Conservation (phyloP, 2,797 vertebrate genomes). For the Malurus leucopterus region DNA sequence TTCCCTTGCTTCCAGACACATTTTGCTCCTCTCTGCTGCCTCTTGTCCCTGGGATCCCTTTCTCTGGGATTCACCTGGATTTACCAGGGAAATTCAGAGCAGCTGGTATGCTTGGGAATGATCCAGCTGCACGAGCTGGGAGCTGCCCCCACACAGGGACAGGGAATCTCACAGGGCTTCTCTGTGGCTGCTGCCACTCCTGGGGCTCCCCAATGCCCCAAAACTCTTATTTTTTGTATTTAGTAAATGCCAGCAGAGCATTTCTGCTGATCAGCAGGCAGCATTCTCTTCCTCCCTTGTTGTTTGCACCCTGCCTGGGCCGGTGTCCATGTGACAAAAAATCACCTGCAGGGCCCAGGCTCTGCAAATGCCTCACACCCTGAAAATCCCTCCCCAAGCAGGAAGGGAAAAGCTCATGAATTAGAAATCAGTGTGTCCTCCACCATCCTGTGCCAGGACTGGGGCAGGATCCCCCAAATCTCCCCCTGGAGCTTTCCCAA, state of each 20-base stretch:
- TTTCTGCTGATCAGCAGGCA: background rate
- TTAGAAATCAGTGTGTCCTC: background rate
- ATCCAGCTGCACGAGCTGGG: background rate
- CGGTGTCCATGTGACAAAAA: background rate
- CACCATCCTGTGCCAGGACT: background rate
- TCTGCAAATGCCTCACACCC: background rate
- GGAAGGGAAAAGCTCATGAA: background rate
- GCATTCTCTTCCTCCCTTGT: background rate
- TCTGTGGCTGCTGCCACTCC: background rate
- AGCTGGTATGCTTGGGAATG: background rate
- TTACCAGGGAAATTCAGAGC: background rate
- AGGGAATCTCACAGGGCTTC: background rate
- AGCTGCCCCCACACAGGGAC: background rate
- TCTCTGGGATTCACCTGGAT: background rate
- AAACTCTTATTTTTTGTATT: background rate
- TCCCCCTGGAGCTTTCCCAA: fast-evolving
- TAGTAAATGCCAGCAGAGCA: background rate
- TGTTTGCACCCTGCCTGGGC: background rate
- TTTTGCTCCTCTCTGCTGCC: background rate
- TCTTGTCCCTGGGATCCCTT: background rate
- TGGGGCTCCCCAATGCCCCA: background rate
- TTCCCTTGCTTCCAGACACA: background rate
- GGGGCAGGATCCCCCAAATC: background rate
- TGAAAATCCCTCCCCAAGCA: background rate
- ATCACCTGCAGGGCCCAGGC: background rate